Percentiles rank a stretch among this genome's conserved stretches.
Evolutionary conservation across 2,113 vertebrate species (phyloP).

Genomic region (Shinisaurus crocodilurus): DNA sequence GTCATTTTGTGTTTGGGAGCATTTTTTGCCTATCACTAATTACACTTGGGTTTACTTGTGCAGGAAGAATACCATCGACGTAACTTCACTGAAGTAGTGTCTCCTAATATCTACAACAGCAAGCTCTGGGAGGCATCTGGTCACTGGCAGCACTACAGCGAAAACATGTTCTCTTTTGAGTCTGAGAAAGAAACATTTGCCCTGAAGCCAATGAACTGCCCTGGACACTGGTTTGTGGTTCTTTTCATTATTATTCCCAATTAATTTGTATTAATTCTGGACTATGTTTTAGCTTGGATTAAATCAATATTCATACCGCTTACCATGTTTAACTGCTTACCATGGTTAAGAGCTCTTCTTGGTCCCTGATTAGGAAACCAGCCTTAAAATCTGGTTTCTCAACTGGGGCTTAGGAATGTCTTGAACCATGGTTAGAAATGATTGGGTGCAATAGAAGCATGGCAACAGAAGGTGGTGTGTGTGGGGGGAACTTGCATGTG

Average conservation of each 20-base stretch:
- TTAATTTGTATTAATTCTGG: neutral
- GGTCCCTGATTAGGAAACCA: too few relatives aligned
- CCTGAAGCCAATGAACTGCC: conserved; percentile 97
- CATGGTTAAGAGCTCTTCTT: too few relatives aligned
- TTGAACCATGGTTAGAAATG: neutral
- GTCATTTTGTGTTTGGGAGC: neutral
- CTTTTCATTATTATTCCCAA: neutral
- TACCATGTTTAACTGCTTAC: too few relatives aligned
- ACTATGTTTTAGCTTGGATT: neutral
- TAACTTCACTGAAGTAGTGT: conserved; percentile 90
- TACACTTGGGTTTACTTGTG: conserved; percentile 2
- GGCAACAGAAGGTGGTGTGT: too few relatives aligned
- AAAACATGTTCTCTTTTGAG: conserved; percentile 94
- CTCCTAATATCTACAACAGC: conserved; percentile 92
- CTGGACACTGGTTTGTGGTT: conserved; percentile 90
- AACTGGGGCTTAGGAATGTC: neutral
- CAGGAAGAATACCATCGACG: conserved; percentile 89
- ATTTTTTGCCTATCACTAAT: neutral
- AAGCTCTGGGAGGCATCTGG: conserved; percentile 94
- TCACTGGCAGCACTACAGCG: conserved; percentile 94
- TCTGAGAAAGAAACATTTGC: conserved; percentile 92
- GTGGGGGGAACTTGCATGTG: too few relatives aligned
- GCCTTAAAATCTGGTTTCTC: neutral
- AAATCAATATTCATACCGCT: neutral
- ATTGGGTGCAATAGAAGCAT: neutral